Base-by-base conservation (phyloP, 2,888 invertebrate species). In the Sinohyriopsis cumingii region DNA sequence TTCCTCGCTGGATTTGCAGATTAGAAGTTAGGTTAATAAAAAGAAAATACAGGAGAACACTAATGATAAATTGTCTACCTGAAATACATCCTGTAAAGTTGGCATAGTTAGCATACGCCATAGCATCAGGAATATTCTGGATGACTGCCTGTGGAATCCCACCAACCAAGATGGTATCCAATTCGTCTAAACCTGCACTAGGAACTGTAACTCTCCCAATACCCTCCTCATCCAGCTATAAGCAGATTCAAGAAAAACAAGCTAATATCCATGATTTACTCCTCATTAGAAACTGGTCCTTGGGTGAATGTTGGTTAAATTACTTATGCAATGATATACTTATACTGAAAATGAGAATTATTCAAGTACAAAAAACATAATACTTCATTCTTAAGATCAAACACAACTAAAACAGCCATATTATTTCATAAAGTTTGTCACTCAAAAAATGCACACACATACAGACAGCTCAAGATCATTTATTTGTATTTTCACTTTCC, bases 31-130 rank as follows among this genome's bases (percentile, higher is more conserved):
- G 12, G 5, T 63, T 45, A 22, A n/a, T 53, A 12, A n/a, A 63
- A 45, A 54, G 45, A 7, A 45, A 15, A 22, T 45, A 3, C 55
- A n/a, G 33, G 25, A 62, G 22, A 53, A 67, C 22, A 59, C 20
- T 18, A 53, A 55, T 55, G 18, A 18, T 24, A 22, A 53, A 71
- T 77, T 68, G 45, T 45, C 45, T 77, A 87, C 87, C 84, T 60
- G 84, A 83, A 56, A 87, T 72, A 73, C 85, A 86, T 15, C 87
- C 87, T 56, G 84, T 79, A 71, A 86, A 87, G 73, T 87, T 87
- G 24, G 73, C 70, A 45, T 79, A 73, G 18, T 72, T 68, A 45
- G 75, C 67, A 54, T 74, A 71, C 33, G 69, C 68, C 18, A 69
- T 64, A 3, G 73, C 71, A 22, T 77, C 68, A 53, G 69, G 62